Evolutionary conservation across 1,140 invertebrate species (phyloP).

Genomic region (Megalonaias nervosa): DNA sequence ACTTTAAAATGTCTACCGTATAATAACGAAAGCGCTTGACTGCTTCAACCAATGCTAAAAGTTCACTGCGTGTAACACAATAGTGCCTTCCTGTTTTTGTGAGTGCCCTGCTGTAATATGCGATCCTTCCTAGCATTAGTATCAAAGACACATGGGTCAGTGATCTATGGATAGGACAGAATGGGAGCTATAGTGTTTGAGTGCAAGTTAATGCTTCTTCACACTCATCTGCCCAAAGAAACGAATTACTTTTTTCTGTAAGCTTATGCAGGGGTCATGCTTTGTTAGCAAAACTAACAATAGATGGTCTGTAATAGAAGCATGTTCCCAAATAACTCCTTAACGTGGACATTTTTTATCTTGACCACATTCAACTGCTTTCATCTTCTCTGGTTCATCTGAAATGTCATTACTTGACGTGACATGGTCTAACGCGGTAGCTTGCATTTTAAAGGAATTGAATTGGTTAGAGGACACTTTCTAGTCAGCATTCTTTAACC

Average conservation of each 20-base stretch:
- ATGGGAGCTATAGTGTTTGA: no score
- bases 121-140: not conserved
- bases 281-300: no score
- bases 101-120: not conserved
- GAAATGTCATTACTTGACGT: slow-evolving; percentile 18
- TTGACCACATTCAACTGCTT: slow-evolving; percentile 15
- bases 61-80: slow-evolving; percentile 5
- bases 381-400: slow-evolving; percentile 23
- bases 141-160: no score
- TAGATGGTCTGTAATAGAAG: not conserved
- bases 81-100: not conserved
- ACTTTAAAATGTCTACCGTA: not conserved
- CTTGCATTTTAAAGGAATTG: slow-evolving; percentile 3
- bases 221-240: no score
- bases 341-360: not conserved
- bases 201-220: no score
- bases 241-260: no score
- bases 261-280: no score
- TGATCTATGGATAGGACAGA: no score
- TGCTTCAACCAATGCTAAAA: not conserved
- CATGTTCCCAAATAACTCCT: slow-evolving; percentile 2
- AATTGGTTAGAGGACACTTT: slow-evolving; percentile 5
- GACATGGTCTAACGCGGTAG: slow-evolving; percentile 21
- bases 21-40: slow-evolving; percentile 12
- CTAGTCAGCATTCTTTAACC: not conserved